Evolutionary conservation across 2,888 invertebrate species (phyloP), one percentile per base, ranked within the genome.

Genomic region (Lasioglossum marginatum): DNA sequence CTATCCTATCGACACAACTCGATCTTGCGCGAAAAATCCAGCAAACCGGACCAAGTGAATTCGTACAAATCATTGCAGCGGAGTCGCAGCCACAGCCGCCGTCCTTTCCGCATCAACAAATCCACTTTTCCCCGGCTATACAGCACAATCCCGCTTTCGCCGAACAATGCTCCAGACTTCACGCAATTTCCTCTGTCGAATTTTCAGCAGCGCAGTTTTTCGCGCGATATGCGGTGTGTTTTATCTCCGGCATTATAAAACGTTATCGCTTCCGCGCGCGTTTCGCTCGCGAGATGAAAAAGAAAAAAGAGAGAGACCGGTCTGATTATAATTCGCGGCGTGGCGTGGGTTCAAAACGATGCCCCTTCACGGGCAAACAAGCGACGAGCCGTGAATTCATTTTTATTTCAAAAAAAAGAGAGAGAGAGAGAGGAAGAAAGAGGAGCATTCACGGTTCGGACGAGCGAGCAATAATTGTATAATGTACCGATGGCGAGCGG

Each of bases 381-480:
- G 31, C 52, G 70, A 71, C 70, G 78, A 57, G 27, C 78, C 52
- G 70, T 71, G 68, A 70, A 77, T 52, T 27, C 40, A 43, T 52
- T 70, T 71, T 76, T 63, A 27, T 63, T 77, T 27, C 19, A 19
- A n/a, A 12, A 70, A 19, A 37, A n/a, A 48, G n/a, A 19, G n/a
- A 31, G 16, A 16, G n/a, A 12, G 70, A 43, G 27, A 37, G 2
- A 23, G n/a, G 23, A 19, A 45, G 74, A 80, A 52, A 63, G 52
- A 19, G 8, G 23, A 31, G 23, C 23, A 40, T 19, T 31, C 37
- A 31, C 63, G 23, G 10, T 19, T 60, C 57, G 48, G 37, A 63
- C 68, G 75, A 78, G 81, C 80, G 71, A 79, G 76, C 70, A 79
- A 83, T 82, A 78, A 82, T 82, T 86, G 80, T 40, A 75, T 77